Base-by-base conservation (phyloP, 2,113 vertebrate genomes). In the Macquaria australasica region DNA sequence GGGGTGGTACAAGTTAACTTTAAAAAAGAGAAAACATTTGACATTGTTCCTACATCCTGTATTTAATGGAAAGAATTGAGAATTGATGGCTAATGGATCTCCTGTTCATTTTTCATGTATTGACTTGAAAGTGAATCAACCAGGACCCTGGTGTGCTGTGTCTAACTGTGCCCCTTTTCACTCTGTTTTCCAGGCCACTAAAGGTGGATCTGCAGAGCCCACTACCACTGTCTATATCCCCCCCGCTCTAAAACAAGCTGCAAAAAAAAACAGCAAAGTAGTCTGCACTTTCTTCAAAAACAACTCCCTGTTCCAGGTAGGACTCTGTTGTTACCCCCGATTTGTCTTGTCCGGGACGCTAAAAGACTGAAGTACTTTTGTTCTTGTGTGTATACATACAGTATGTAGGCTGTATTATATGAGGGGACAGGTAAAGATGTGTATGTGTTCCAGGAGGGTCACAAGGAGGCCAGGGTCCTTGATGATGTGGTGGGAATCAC, bases 401-500 rank as follows among this genome's bases (percentile, higher is more conserved):
- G 23, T 25, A 20, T 25, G 34, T 28, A 67, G 23, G 39, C 6
- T 67, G 25, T 37, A 11, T 50, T 37, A 31, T 31, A 31, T 20
- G 12, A 48, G 1, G 1, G 3, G 28, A 21, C 31, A 69, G 11
- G 8, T 43, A 21, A 60, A 50, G 10, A 31, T 64, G 21, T 77
- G 2, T 37, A 16, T 69, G 55, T 75, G 39, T 87, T 76, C 20
- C 73, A 92, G 91, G 84, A 77, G 0, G 67, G 31, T 14, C 45
- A 37, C 5, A 5, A 72, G 3, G 1, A 87, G 1, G 6, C 1
- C n/a, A 20, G 2, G 53, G 20, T 94, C 50, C 87, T 95, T 2
- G 48, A 64, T 1, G 82, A 90, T n/a, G 92, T 96, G 66, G 94
- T 96, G 43, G 94, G 82, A 74, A 95, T 96, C 82, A 90, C 87